A percentile compares a stretch with the other conserved stretches of the same genome.
Conservation (phyloP, 2,888 invertebrate species). For the Hymenopus coronatus region DNA sequence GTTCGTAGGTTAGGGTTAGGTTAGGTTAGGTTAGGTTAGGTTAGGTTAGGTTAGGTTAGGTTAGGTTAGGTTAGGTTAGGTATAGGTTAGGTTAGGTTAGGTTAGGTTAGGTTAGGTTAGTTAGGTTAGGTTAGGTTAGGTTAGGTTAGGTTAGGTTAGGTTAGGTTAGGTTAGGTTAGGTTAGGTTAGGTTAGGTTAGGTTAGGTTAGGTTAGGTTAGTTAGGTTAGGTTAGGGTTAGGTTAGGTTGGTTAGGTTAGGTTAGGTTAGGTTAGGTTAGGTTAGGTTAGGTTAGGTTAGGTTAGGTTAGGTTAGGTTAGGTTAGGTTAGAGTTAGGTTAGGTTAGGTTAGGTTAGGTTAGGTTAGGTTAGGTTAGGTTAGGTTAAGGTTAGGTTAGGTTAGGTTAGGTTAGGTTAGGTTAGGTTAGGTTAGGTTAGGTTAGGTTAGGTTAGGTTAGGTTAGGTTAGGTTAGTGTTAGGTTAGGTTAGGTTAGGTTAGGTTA, state of each 20-base stretch:
- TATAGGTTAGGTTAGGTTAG: constrained; percentile 36
- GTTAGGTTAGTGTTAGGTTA: no score
- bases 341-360: constrained; percentile 24
- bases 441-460: constrained; percentile 30
- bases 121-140: constrained; percentile 39
- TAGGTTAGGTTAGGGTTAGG: constrained; percentile 38
- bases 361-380: constrained; percentile 32
- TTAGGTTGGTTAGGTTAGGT: not conserved
- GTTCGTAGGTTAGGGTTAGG: no score
- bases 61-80: constrained; percentile 26
- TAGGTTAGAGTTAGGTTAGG: no score
- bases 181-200: constrained; percentile 33
- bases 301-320: not conserved
- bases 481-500: no score
- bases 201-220: constrained; percentile 36
- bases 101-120: constrained; percentile 38
- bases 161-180: constrained; percentile 38
- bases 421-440: constrained; percentile 31
- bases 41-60: no score
- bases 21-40: constrained; percentile 39
- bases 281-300: constrained; percentile 31
- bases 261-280: constrained; percentile 33
- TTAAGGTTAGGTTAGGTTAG: constrained; percentile 27
- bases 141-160: constrained; percentile 37
- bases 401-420: constrained; percentile 34